These are phyloP conservation scores for Drosophila grimshawi DNA, from an alignment of 1,140 invertebrate genomes.

Conservation along the genomic window DNA sequence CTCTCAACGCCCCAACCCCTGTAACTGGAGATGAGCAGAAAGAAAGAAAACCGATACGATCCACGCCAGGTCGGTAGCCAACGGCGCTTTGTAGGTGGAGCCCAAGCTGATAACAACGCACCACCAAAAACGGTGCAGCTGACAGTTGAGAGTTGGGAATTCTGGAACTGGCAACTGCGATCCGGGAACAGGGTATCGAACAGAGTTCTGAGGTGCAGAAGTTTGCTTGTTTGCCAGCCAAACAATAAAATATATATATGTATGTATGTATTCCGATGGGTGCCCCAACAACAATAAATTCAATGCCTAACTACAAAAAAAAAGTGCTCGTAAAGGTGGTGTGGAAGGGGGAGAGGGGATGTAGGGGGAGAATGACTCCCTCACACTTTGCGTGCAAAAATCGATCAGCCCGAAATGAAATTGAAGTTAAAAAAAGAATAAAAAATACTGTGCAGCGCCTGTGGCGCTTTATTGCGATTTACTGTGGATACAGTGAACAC, in stretches of 20 bases:
- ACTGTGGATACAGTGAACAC: constrained; percentile 18
- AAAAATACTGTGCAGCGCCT: constrained; percentile 50
- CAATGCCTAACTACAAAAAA: constrained; percentile 74
- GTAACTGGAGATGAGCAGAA: not conserved
- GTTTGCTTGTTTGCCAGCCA: constrained; percentile 52
- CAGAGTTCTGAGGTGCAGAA: constrained; percentile 59
- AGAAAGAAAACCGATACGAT: constrained; percentile 6
- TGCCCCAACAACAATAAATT: constrained; percentile 68
- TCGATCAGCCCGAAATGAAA: constrained; percentile 81
- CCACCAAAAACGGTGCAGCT: constrained; percentile 19
- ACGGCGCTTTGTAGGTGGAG: constrained; percentile 71
- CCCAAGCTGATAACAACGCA: constrained; percentile 74
- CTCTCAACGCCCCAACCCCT: not conserved
- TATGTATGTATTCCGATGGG: constrained; percentile 31
- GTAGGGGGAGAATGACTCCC: constrained; percentile 49
- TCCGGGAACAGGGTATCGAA: not conserved
- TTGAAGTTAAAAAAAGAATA: constrained; percentile 61
- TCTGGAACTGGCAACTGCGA: no score
- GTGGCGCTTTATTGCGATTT: constrained; percentile 57
- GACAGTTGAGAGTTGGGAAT: not conserved
- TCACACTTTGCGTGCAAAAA: constrained; percentile 83
- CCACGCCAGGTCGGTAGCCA: constrained; percentile 46
- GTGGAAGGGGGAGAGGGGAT: not conserved
- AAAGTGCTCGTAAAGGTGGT: not conserved
- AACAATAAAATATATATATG: constrained; percentile 70